phyloP scores from a whole-genome alignment of 2,888 invertebrate genomes.

The Selenia dentaria region DNA sequence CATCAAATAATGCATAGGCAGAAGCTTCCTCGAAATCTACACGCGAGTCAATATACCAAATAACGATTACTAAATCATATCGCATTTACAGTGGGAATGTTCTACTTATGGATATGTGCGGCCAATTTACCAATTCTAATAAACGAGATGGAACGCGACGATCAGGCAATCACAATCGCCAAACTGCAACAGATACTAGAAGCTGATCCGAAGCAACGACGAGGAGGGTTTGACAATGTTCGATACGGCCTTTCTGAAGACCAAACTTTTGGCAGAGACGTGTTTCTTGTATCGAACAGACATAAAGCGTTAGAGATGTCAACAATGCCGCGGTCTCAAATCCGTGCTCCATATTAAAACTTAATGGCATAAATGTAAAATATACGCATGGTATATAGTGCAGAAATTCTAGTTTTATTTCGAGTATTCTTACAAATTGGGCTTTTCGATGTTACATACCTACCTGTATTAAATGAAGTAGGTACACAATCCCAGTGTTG shows the following conservation, averaged over 20 bases:
- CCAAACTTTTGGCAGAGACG: conserved; percentile 20
- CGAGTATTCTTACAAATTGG: too few relatives aligned
- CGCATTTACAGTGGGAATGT: conserved; percentile 73
- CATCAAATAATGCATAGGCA: too few relatives aligned
- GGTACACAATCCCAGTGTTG: too few relatives aligned
- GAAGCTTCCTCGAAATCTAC: too few relatives aligned
- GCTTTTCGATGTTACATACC: too few relatives aligned
- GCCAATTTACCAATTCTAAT: conserved; percentile 69
- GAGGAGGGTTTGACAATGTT: conserved; percentile 12
- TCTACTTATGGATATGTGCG: conserved; percentile 74
- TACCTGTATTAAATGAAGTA: too few relatives aligned
- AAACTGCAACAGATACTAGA: conserved; percentile 59
- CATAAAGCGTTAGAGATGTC: conserved; percentile 17
- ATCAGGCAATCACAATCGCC: conserved; percentile 61
- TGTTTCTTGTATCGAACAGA: conserved; percentile 32
- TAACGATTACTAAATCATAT: too few relatives aligned
- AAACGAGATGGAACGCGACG: conserved; percentile 69
- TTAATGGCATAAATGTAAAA: too few relatives aligned
- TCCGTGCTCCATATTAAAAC: conserved; percentile 18
- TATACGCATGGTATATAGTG: too few relatives aligned
- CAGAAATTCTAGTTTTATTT: too few relatives aligned
- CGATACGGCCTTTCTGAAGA: conserved; percentile 18
- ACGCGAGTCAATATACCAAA: too few relatives aligned
- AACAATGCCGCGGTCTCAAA: conserved; percentile 13
- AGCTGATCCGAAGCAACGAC: conserved; percentile 33